Evolutionary conservation across 2,888 invertebrate genomes (phyloP), one percentile per base, ranked within the genome.

Genomic region (Alviniconcha strummeri): DNA sequence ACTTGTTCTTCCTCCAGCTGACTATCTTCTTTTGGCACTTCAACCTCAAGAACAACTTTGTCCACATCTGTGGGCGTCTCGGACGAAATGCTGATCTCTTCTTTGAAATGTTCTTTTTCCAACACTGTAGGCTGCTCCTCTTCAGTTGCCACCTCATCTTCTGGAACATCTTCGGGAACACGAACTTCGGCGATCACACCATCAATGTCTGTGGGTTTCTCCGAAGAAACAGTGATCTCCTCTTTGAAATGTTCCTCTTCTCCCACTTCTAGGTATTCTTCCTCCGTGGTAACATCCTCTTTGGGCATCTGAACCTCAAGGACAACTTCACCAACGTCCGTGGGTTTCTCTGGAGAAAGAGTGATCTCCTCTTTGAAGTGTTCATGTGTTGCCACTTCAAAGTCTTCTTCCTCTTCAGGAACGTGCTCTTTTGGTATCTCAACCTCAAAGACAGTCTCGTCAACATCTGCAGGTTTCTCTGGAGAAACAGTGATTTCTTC

Each of bases 191-290:
- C 13, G n/a, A 11, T 57, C 64, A 71, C 55, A 81, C 64, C 19
- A 84, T 54, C 84, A 80, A 81, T 83, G 55, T 80, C 83, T 9
- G 71, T 57, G 13, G 83, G 54, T 75, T 77, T 71, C 74, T 81
- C 82, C 82, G 60, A 36, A 64, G 60, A 72, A 64, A 77, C 52
- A 55, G 64, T 79, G 64, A 80, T 75, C 81, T 80, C 67, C 15
- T 81, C 81, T 71, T 75, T 74, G 57, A 56, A 11, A 56, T 55
- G 72, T 36, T 81, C 84, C 15, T 54, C 19, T 67, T 85, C 75
- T 75, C 55, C 69, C 52, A 55, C 36, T 36, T 77, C 80, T n/a
- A n/a, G n/a, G n/a, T n/a, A n/a, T n/a, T n/a, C 76, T 60, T 71
- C 69, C 36, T 82, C 82, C n/a, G 8, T 15, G 11, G 60, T 36